These are phyloP conservation scores for Trachymyrmex cornetzi DNA, from an alignment of 1,140 invertebrate genomes.

Conservation along the genomic window DNA sequence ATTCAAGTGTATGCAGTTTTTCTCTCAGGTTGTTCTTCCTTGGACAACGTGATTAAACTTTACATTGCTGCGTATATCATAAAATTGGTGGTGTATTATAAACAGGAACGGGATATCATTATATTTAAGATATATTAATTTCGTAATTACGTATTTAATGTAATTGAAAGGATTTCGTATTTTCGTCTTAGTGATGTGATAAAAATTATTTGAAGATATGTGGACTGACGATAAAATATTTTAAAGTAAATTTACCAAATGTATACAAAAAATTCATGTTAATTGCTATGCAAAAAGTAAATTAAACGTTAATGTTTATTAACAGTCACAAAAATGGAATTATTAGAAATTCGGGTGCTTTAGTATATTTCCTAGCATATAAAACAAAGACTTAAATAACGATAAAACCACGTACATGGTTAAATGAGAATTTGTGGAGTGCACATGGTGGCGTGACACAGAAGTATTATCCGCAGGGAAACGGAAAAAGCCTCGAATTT, in stretches of 20 bases:
- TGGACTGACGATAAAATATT: not conserved
- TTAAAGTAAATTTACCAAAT: not conserved
- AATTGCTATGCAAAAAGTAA: not conserved
- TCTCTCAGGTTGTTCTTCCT: conserved; percentile 14
- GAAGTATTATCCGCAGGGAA: conserved; percentile 57
- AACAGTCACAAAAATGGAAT: not conserved
- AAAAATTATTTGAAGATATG: not conserved
- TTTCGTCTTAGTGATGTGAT: not conserved
- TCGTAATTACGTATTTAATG: not conserved
- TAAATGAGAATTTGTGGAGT: conserved; percentile 64
- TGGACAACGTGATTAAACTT: conserved; percentile 36
- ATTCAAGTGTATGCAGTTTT: conserved; percentile 43
- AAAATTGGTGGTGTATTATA: not conserved
- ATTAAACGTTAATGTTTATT: not conserved
- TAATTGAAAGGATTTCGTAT: not conserved
- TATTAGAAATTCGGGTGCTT: not conserved
- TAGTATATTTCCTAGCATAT: not conserved
- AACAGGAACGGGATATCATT: not conserved
- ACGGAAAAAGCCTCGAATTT: conserved; percentile 59
- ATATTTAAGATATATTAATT: not conserved
- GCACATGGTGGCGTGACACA: conserved; percentile 60
- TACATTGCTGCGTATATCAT: not conserved
- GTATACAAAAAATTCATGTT: not conserved
- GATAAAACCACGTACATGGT: conserved; percentile 44
- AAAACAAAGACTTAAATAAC: conserved; percentile 55